phyloP scores from a whole-genome alignment of 2,797 vertebrate genomes.

The Danio kyathit region DNA sequence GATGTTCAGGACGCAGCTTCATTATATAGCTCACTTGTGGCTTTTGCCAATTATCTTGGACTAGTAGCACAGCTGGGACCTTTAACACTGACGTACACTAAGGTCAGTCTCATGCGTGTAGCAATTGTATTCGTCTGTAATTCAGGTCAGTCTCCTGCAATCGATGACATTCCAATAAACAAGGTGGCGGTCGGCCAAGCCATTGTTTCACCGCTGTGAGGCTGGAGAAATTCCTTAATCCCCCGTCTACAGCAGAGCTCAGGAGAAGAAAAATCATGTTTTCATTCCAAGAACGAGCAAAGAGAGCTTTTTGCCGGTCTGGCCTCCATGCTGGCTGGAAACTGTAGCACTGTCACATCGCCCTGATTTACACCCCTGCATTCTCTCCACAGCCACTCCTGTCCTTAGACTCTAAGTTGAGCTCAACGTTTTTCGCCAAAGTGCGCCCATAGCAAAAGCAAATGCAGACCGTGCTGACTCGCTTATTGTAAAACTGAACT shows the following conservation, averaged over 20 bases:
- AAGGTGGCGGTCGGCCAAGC: slow-evolving; percentile 13
- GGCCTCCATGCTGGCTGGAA: slow-evolving; percentile 42
- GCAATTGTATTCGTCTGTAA: slow-evolving; percentile 36
- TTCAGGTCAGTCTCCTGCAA: slow-evolving; percentile 11
- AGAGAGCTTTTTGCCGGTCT: slow-evolving; percentile 38
- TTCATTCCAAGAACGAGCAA: slow-evolving; percentile 15
- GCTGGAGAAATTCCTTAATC: slow-evolving; percentile 39
- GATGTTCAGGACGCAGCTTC: slow-evolving; percentile 25
- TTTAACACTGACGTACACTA: background rate
- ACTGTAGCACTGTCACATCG: slow-evolving; percentile 15
- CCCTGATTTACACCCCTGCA: slow-evolving; percentile 55
- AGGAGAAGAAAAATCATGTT: slow-evolving; percentile 17
- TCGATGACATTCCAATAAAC: slow-evolving; percentile 13
- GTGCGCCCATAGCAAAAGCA: background rate
- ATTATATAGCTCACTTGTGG: slow-evolving; percentile 40
- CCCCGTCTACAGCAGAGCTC: slow-evolving; percentile 2
- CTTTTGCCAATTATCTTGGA: slow-evolving; percentile 38
- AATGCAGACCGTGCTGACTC: background rate
- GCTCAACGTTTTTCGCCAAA: slow-evolving; percentile 7
- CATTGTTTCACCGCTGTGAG: slow-evolving; percentile 17
- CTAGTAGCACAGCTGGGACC: background rate
- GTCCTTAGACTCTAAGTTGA: slow-evolving; percentile 18
- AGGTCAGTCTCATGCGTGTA: background rate
- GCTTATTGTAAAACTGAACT: too few relatives aligned
- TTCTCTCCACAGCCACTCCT: slow-evolving; percentile 41